phyloP scores from a whole-genome alignment of 2,797 vertebrate species.

The Pseudopleuronectes americanus region DNA sequence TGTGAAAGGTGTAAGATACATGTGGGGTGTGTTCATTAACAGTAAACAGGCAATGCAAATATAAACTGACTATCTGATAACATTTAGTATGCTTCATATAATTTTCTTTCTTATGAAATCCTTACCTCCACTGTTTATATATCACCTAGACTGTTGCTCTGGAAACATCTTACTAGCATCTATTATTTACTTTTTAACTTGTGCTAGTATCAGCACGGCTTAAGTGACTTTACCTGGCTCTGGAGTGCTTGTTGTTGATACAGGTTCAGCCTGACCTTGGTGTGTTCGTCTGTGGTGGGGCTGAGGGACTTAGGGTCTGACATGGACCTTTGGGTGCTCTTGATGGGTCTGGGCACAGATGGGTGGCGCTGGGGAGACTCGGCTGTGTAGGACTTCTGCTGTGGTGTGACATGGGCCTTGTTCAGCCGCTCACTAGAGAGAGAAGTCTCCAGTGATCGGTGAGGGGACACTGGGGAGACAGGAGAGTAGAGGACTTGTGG shows the following conservation, averaged over 20 bases:
- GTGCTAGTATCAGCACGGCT: not conserved
- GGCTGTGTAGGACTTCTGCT: conserved; percentile 93
- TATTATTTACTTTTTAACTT: not conserved
- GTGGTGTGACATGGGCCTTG: conserved; percentile 97
- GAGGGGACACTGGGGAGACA: conserved; percentile 95
- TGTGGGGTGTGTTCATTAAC: no score
- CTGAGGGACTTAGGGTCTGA: conserved; percentile 98
- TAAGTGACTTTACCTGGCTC: conserved; percentile 89
- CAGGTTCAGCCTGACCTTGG: conserved; percentile 94
- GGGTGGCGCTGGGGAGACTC: conserved; percentile 92
- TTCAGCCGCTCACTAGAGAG: conserved; percentile 96
- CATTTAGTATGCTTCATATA: no score
- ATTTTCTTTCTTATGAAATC: no score
- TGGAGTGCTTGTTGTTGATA: conserved; percentile 95
- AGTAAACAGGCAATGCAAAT: no score
- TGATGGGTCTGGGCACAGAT: conserved; percentile 94
- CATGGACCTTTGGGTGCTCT: conserved; percentile 96
- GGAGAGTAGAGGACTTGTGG: conserved; percentile 98
- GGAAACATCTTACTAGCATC: not conserved
- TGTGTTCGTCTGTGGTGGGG: conserved; percentile 94
- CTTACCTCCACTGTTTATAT: no score
- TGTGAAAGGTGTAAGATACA: no score
- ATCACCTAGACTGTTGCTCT: not conserved
- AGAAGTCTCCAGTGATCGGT: conserved; percentile 92
- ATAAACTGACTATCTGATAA: no score